Evolutionary conservation across 2,888 invertebrate genomes (phyloP), one percentile per base, ranked within the genome.

Genomic region (Pyralis farinalis): DNA sequence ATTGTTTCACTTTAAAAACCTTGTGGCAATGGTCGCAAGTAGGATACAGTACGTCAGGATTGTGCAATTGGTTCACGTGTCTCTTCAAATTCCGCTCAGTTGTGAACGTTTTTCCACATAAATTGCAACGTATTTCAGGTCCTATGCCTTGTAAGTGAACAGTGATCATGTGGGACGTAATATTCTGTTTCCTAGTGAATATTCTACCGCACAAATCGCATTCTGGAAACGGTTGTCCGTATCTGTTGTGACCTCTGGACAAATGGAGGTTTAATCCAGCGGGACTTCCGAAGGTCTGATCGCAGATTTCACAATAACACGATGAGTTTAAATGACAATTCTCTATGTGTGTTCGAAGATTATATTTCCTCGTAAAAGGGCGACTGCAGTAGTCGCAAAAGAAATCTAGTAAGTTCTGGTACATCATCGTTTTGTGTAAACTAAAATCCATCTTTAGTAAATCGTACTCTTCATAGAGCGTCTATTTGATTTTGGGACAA

Each of bases 131-230:
- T 1, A 80, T 73, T 1, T 71, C 55, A 0, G 63, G 63, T 0
- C 66, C 68, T 0, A 62, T 12, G 0, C 73, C 71, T 55, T 74
- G 77, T 0, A 80, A 44, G 46, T 85, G 85, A 0, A 78, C 74
- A 0, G 80, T 80, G 0, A 75, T 66, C 82, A 86, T 85, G 12
- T 86, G 85, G 0, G 82, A 78, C 1, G 61, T 63, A 0, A 85
- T 73, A n/a, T 82, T 85, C 30, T 82, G 81, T 54, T 80, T 84
- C 39, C 85, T 63, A 0, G 76, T 75, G 27, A 85, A 85, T 0
- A 80, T 71, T 5, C 80, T 49, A 0, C 85, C 84, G 12, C 85
- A 86, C 0, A 80, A 27, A 12, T 85, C 84, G 16, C 85, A 86
- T 49, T 86, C 84, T 0, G 86, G 85, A 5, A 62, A 70, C 0